Evolutionary conservation across 2,797 vertebrate species (phyloP), one percentile per base, ranked within the genome.

Genomic region (Crenichthys baileyi): DNA sequence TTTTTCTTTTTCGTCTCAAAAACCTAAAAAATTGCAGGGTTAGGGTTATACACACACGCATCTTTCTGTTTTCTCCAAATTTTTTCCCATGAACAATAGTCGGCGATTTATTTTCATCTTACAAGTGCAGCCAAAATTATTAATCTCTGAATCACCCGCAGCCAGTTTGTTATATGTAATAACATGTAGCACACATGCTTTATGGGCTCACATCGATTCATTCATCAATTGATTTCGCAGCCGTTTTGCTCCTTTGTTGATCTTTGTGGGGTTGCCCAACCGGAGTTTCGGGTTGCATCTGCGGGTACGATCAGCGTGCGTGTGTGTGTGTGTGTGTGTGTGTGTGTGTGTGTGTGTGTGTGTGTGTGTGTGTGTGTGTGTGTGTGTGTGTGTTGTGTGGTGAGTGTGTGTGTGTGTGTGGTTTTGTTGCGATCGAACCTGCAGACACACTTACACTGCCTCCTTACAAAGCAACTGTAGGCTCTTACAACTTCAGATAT

Each of bases 141-240:
- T 89, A 83, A 89, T 89, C 85, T 85, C 26, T 55, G 63, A 88
- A 79, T 75, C 76, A 85, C 60, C 79, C 71, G 72, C 79, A 80
- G 80, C 67, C 65, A 79, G 77, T 90, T 91, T 85, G 76, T 89
- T 91, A 89, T 85, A 86, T 92, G 87, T 93, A 93, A 93, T 93
- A 92, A 83, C 90, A 77, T 88, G 86, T 82, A 82, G 88, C 89
- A 90, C 89, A 88, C 84, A 90, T 86, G 79, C 84, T 86, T 61
- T 82, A 82, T 61, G 82, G 48, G 83, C 79, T 61, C 46, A 63
- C 85, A 93, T 94, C 87, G 92, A 93, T 93, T 91, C 83, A 90
- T 91, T 89, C 89, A 91, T 93, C 92, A 94, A 94, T 93, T 93
- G 93, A 94, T 95, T 94, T 93, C 91, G 93, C 93, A 92, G 91